Evolutionary conservation across 2,888 invertebrate genomes (phyloP).

Genomic region (Caenorhabditis japonica): DNA sequence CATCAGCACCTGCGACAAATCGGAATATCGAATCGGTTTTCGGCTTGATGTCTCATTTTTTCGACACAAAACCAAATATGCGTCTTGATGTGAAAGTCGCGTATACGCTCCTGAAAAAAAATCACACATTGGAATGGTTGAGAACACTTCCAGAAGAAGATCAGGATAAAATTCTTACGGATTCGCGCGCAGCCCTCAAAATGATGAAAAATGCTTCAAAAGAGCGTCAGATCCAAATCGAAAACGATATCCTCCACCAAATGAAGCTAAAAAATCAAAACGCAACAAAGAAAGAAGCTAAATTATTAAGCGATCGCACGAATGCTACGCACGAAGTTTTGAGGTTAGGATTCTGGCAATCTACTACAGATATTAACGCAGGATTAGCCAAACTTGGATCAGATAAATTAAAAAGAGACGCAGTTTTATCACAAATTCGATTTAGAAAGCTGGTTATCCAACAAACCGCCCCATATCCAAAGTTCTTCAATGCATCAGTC

Average conservation of each 20-base stretch:
- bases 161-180: background rate
- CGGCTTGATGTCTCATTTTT: slow-evolving; percentile 7
- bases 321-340: too few relatives aligned
- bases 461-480: too few relatives aligned
- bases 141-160: background rate
- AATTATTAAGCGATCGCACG: too few relatives aligned
- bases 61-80: slow-evolving; percentile 15
- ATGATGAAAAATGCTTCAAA: background rate
- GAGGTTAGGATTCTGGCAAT: too few relatives aligned
- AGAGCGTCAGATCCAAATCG: background rate
- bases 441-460: too few relatives aligned
- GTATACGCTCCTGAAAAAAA: slow-evolving; percentile 5
- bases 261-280: too few relatives aligned
- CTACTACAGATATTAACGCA: too few relatives aligned
- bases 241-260: background rate
- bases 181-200: background rate
- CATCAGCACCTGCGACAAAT: slow-evolving; percentile 7
- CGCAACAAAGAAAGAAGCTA: too few relatives aligned
- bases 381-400: too few relatives aligned
- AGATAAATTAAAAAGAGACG: too few relatives aligned
- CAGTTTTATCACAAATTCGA: too few relatives aligned
- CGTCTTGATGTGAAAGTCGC: slow-evolving; percentile 2
- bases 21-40: slow-evolving; percentile 4
- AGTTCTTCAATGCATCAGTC: too few relatives aligned
- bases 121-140: slow-evolving; percentile 14